Evolutionary conservation across 1,140 invertebrate genomes (phyloP), one percentile per base, ranked within the genome.

Genomic region (Ceratosolen fusciceps): DNA sequence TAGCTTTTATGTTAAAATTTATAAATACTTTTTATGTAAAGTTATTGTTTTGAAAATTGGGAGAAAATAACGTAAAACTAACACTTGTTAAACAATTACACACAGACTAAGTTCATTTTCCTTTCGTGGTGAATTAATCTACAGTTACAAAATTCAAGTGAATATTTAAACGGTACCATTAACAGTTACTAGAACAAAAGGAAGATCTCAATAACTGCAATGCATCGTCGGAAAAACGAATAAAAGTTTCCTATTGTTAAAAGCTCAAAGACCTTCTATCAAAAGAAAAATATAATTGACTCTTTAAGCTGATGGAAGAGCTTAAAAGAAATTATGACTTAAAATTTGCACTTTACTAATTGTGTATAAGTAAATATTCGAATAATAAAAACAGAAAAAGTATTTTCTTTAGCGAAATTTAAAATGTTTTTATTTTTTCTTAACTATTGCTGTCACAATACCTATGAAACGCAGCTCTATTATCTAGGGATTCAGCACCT

Each of bases 161-260:
- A 62, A 62, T 62, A 62, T 62, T 62, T 34, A 62, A 62, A 62
- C 58, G 29, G 29, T n/a, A 62, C 12, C 34, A 62, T 62, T 62
- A 62, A 62, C 31, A 62, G 29, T 34, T 16, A 62, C 29, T 34
- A 9, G 29, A 62, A 62, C 29, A 62, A 62, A 62, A 62, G 56
- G 26, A 29, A 62, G 16, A 34, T 62, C 58, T 62, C 12, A 3
- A 34, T 3, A 62, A 62, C 29, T 62, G n/a, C 24, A 24, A 58
- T 58, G 29, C 58, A 62, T 62, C 29, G 29, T 19, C 14, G 29
- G 14, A 34, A 62, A 62, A 62, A 62, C 1, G 58, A 34, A 62
- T 58, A 62, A 62, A 34, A 62, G 29, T 62, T 34, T 34, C 0
- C 12, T 26, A 62, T 62, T 62, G 29, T 62, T 34, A 19, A 34